phyloP scores from a whole-genome alignment of 2,888 invertebrate genomes.

The Halocaridina rubra region DNA sequence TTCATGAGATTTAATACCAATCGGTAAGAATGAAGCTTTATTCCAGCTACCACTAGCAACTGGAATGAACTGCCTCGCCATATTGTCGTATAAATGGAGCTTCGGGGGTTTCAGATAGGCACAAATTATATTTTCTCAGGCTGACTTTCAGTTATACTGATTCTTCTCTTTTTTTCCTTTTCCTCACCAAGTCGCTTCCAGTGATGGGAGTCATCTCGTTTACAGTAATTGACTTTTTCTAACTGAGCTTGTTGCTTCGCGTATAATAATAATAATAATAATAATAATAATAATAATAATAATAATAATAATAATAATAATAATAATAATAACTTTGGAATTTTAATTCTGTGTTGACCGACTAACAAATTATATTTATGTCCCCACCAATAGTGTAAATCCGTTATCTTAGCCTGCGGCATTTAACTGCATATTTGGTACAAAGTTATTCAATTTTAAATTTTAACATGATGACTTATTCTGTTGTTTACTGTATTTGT shows the following conservation, averaged over 20 bases:
- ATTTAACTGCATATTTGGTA: neutral
- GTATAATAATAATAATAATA: neutral
- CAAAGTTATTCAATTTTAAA: neutral
- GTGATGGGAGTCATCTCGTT: neutral
- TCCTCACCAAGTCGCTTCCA: neutral
- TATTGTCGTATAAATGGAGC: too few relatives aligned
- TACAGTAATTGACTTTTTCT: too few relatives aligned
- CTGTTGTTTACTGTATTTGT: neutral
- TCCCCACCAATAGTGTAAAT: too few relatives aligned
- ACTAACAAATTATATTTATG: too few relatives aligned
- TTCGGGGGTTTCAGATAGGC: neutral
- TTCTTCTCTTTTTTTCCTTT: neutral
- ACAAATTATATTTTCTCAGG: neutral
- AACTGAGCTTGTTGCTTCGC: too few relatives aligned
- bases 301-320: slow-evolving; percentile 4
- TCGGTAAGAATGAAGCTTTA: too few relatives aligned
- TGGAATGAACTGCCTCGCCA: too few relatives aligned
- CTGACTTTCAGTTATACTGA: neutral
- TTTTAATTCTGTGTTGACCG: neutral
- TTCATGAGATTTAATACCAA: too few relatives aligned
- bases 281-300: neutral
- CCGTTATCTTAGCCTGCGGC: too few relatives aligned
- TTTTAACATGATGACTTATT: neutral
- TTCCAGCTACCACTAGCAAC: too few relatives aligned
- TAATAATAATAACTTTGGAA: neutral